phyloP scores from a whole-genome alignment of 2,113 vertebrate species.

The Rattus rattus region DNA sequence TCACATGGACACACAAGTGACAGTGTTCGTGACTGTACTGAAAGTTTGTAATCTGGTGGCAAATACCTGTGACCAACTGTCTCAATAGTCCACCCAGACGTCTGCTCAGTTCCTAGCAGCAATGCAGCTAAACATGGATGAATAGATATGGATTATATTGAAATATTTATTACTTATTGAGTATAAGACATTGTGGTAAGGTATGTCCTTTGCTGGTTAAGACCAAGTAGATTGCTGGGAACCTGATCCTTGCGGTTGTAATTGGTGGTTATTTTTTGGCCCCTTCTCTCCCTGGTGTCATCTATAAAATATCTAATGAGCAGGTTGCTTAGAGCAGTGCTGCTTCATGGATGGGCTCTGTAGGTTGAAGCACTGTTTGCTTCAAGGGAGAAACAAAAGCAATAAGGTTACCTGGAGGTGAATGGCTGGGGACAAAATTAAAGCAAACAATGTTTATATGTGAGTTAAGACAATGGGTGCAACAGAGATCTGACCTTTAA shows the following conservation, averaged over 20 bases:
- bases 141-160: constrained; percentile 16
- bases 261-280: background rate
- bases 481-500: background rate
- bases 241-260: background rate
- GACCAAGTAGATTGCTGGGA: background rate
- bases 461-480: background rate
- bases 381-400: constrained; percentile 19
- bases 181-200: background rate
- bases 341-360: background rate
- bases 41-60: background rate
- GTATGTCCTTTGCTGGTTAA: background rate
- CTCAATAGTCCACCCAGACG: background rate
- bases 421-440: background rate
- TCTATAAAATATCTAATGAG: background rate
- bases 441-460: background rate
- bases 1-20: background rate
- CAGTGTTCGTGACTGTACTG: background rate
- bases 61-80: background rate
- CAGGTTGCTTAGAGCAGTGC: background rate
- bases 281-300: background rate
- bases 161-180: background rate
- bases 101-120: background rate
- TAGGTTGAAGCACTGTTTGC: background rate
- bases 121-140: background rate
- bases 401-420: background rate